Evolutionary conservation across 2,888 invertebrate species (phyloP).

Genomic region (Heliconius ethilla): DNA sequence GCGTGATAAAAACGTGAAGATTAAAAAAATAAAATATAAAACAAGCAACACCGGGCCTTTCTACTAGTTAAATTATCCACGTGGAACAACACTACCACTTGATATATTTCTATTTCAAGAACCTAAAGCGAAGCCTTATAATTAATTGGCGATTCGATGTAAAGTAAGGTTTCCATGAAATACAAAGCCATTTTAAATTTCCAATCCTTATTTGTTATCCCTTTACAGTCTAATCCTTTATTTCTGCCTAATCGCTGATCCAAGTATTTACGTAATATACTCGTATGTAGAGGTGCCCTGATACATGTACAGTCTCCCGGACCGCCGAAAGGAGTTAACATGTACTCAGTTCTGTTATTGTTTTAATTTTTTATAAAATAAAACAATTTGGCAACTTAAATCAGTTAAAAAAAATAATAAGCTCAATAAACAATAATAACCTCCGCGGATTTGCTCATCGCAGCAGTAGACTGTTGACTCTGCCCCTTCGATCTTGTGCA

Average conservation of each 20-base stretch:
- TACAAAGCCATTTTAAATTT: slow-evolving; percentile 15
- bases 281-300: not conserved
- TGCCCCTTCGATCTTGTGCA: too few relatives aligned
- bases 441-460: too few relatives aligned
- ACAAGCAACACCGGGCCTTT: not conserved
- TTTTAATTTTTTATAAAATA: not conserved
- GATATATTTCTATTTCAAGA: slow-evolving; percentile 11
- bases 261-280: not conserved
- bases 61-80: not conserved
- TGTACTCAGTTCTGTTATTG: not conserved
- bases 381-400: not conserved
- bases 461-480: too few relatives aligned
- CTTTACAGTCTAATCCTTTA: slow-evolving; percentile 20
- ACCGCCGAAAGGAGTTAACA: not conserved
- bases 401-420: not conserved
- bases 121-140: slow-evolving; percentile 19
- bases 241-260: slow-evolving; percentile 16
- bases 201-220: slow-evolving; percentile 13
- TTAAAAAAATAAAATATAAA: not conserved
- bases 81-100: not conserved
- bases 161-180: slow-evolving; percentile 30
- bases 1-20: not conserved
- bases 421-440: not conserved
- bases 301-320: not conserved
- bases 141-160: slow-evolving; percentile 28